Conservation (phyloP, 1,140 invertebrate genomes). For the Steinernema khuongi region DNA sequence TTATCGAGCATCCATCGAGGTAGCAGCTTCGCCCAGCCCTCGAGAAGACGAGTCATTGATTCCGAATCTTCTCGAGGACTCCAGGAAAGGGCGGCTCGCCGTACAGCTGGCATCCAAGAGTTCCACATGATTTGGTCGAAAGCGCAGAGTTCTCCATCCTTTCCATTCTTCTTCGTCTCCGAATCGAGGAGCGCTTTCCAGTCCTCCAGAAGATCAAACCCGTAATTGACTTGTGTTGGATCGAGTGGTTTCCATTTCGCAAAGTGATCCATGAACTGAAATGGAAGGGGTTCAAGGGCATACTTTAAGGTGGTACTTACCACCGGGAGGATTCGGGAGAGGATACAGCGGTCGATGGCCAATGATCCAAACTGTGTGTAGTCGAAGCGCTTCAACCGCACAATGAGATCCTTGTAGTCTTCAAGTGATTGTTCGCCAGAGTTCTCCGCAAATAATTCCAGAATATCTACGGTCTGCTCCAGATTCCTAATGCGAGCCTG, state of each 20-base stretch:
- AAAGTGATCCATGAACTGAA: conserved; percentile 60
- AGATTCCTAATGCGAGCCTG: conserved; percentile 63
- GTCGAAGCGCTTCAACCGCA: conserved; percentile 29
- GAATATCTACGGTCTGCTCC: conserved; percentile 63
- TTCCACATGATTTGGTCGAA: conserved; percentile 72
- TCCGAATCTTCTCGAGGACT: conserved; percentile 62
- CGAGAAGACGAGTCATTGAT: conserved; percentile 72
- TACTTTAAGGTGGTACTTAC: conserved; percentile 27
- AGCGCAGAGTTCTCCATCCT: conserved; percentile 36
- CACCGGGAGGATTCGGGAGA: conserved; percentile 18
- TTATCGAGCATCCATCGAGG: conserved; percentile 78
- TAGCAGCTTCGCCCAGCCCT: conserved; percentile 74
- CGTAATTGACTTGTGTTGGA: conserved; percentile 63
- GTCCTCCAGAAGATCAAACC: conserved; percentile 67
- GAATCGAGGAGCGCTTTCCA: conserved; percentile 69
- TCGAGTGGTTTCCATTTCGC: conserved; percentile 71
- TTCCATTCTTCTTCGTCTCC: conserved; percentile 51
- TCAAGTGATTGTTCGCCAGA: conserved; percentile 65
- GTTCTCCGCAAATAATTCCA: conserved; percentile 68
- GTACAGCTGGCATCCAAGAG: conserved; percentile 76
- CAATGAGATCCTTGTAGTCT: conserved; percentile 24
- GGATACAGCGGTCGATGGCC: conserved; percentile 18
- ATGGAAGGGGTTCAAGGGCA: too few relatives aligned
- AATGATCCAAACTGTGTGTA: background rate
- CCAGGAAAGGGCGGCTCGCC: conserved; percentile 67